phyloP scores from a whole-genome alignment of 2,113 vertebrate species.

The Oostethus manadensis region DNA sequence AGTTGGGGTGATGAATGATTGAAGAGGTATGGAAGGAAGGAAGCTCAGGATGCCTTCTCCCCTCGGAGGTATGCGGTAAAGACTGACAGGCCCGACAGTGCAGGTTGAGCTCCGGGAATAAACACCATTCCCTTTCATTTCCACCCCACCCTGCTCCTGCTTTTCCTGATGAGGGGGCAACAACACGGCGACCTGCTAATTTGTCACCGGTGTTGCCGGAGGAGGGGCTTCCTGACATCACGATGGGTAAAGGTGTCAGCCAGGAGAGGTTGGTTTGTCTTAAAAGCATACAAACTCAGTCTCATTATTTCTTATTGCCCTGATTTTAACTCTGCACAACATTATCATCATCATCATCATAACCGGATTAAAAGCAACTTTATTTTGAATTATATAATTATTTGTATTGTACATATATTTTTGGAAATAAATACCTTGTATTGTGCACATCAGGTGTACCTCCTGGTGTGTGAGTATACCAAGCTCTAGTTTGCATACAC shows the following conservation, averaged over 20 bases:
- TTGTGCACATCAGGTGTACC: too few relatives aligned
- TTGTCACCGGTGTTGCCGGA: constrained; percentile 52
- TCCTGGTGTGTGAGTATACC: too few relatives aligned
- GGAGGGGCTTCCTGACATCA: constrained; percentile 27
- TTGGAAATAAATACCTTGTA: too few relatives aligned
- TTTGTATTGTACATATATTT: too few relatives aligned
- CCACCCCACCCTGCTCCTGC: constrained; percentile 34
- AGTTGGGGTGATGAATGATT: constrained; percentile 76
- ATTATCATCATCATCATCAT: neutral
- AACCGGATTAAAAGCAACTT: too few relatives aligned
- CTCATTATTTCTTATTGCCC: too few relatives aligned
- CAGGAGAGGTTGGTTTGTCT: neutral
- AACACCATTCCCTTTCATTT: constrained; percentile 72
- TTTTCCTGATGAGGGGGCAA: constrained; percentile 60
- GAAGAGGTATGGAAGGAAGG: constrained; percentile 68
- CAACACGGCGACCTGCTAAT: constrained; percentile 54
- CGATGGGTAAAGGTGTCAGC: constrained; percentile 33
- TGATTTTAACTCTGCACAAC: too few relatives aligned
- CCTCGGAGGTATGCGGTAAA: constrained; percentile 53
- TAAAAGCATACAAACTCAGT: neutral
- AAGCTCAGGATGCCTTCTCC: constrained; percentile 61
- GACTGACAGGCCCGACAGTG: constrained; percentile 69
- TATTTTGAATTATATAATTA: too few relatives aligned
- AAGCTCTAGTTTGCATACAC: too few relatives aligned
- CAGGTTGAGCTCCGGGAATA: constrained; percentile 69